phyloP scores from a whole-genome alignment of 2,888 invertebrate species.

The Andrena chrysosceles region DNA sequence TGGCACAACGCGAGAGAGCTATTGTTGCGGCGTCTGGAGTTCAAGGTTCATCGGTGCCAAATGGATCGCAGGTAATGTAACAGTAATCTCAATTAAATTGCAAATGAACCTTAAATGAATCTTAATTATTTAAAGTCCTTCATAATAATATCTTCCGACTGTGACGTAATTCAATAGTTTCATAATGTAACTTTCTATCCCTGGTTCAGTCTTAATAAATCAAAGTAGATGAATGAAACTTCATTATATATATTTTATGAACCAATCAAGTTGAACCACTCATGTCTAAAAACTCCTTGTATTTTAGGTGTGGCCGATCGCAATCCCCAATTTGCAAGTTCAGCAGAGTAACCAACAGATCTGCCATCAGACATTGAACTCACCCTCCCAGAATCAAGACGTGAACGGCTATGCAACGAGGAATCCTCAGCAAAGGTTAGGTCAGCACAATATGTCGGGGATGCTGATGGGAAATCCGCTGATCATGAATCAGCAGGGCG shows the following conservation, averaged over 20 bases:
- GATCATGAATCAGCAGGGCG: conserved; percentile 81
- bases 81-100: conserved; percentile 33
- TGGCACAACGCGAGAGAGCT: conserved; percentile 88
- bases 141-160: no score
- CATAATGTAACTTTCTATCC: no score
- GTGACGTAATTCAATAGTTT: no score
- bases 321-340: conserved; percentile 79
- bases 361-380: conserved; percentile 78
- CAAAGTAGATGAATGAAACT: no score
- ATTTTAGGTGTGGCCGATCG: conserved; percentile 81
- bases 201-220: no score
- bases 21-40: conserved; percentile 76
- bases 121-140: no score
- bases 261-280: background rate
- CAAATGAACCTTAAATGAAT: background rate
- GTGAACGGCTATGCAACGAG: conserved; percentile 73
- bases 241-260: no score
- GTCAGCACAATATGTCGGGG: conserved; percentile 79
- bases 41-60: conserved; percentile 77
- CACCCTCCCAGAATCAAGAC: conserved; percentile 78
- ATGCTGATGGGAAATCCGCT: conserved; percentile 82
- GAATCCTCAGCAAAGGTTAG: conserved; percentile 79
- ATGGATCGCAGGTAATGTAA: conserved; percentile 81
- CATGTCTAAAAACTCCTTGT: background rate
- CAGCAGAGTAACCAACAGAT: conserved; percentile 80